Evolutionary conservation across 2,797 vertebrate genomes (phyloP), one percentile per base, ranked within the genome.

Genomic region (Sebastes diploproa): DNA sequence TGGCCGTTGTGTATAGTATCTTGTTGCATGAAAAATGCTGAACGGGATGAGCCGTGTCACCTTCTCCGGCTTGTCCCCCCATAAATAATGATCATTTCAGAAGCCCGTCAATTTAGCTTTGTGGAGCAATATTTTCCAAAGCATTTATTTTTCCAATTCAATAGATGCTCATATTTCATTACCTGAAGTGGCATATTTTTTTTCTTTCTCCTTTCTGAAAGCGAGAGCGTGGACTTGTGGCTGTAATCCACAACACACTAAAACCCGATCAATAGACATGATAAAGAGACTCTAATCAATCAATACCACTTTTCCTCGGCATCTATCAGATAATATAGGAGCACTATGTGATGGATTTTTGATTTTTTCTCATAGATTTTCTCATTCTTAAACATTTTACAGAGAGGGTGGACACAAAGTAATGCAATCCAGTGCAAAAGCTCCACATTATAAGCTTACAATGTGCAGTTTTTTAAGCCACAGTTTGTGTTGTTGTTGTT

Each of bases 11-110:
- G 59, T 61, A 50, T 50, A 18, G 76, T 91, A 84, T 94, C 91
- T 84, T 4, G 66, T 94, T 91, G 84, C 90, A 90, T 93, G 93
- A 95, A 93, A 94, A 94, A 94, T 94, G 92, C 92, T 89, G 86
- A 92, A 90, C 72, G 64, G 87, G 89, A 93, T 90, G 89, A 64
- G 78, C 72, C 6, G 18, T 92, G 92, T 93, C 94, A 90, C 90
- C 87, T 78, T 50, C 81, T 22, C 74, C 55, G 16, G 64, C 72
- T 67, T 20, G 36, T 68, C 84, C 81, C 72, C 60, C 83, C 71
- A 84, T 91, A 88, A 95, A 93, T 94, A 94, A 92, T 86, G 78
- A 91, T 90, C 25, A 65, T 85, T 89, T 85, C 74, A 88, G 84
- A 88, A 56, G 85, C 62, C 82, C 50, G 72, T 87, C 91, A 89